A percentile compares a stretch with the other conserved stretches of the same genome.
These are phyloP conservation scores for Berghia stephanieae DNA, from an alignment of 1,140 invertebrate genomes.

Conservation along the genomic window DNA sequence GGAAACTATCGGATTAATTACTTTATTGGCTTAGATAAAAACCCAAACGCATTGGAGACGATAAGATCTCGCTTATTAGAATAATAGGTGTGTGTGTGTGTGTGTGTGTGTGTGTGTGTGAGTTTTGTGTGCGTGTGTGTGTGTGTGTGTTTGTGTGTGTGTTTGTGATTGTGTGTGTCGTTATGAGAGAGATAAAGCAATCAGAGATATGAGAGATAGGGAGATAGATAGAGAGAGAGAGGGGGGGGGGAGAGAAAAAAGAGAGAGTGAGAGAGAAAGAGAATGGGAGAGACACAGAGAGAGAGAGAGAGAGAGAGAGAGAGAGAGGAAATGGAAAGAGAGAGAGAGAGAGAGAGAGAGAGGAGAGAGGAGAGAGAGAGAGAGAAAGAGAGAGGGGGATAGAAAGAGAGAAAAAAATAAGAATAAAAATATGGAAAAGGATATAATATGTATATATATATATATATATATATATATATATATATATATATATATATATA, in stretches of 20 bases:
- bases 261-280: not conserved
- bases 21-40: too few species aligned
- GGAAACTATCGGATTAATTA: too few species aligned
- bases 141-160: not conserved
- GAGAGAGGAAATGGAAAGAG: not conserved
- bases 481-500: not conserved
- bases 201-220: not conserved
- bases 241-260: not conserved
- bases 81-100: not conserved
- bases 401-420: not conserved
- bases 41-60: too few species aligned
- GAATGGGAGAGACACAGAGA: not conserved
- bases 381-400: not conserved
- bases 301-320: not conserved
- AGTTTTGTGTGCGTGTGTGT: not conserved
- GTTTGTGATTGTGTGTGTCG: not conserved
- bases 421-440: not conserved
- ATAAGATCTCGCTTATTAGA: not conserved
- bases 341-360: not conserved
- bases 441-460: conserved; percentile 6
- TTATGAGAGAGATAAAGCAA: not conserved
- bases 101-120: not conserved
- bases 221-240: conserved; percentile 12
- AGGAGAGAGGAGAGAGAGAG: conserved; percentile 16
- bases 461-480: conserved; percentile 11